Conservation (phyloP, 2,888 invertebrate genomes). For the Chymomyza procnemis region DNA sequence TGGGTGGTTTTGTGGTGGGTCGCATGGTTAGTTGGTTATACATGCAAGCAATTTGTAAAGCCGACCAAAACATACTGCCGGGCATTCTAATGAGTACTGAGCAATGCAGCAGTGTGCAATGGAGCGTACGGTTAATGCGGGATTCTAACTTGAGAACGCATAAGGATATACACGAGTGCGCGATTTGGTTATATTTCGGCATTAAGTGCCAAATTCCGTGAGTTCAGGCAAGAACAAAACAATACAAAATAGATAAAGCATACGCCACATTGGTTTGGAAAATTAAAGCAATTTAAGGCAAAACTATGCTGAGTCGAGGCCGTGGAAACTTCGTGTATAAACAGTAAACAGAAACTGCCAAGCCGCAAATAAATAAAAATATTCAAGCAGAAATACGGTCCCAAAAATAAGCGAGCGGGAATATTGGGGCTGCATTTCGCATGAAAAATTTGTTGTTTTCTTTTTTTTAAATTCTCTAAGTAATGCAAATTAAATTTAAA, state of each 20-base stretch:
- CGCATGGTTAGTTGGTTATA: not conserved
- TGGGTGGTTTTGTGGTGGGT: too few relatives aligned
- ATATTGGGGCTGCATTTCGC: slow-evolving; percentile 47
- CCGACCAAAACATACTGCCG: not conserved
- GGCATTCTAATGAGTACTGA: not conserved
- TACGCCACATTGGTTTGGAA: slow-evolving; percentile 30
- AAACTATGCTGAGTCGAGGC: not conserved
- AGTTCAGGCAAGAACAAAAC: slow-evolving; percentile 1
- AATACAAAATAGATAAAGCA: slow-evolving; percentile 3
- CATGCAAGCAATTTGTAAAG: slow-evolving; percentile 55
- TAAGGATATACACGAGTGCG: slow-evolving; percentile 37
- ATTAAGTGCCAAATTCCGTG: not conserved
- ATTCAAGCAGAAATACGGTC: slow-evolving; percentile 65
- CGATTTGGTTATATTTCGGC: not conserved
- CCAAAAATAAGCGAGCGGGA: slow-evolving; percentile 2
- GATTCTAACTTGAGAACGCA: slow-evolving; percentile 44
- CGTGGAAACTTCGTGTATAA: slow-evolving; percentile 57
- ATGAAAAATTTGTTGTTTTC: slow-evolving; percentile 58
- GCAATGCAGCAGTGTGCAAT: slow-evolving; percentile 48
- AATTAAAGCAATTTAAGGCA: slow-evolving; percentile 42
- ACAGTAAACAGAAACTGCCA: slow-evolving; percentile 64
- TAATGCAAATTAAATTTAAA: slow-evolving; percentile 74
- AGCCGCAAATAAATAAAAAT: slow-evolving; percentile 69
- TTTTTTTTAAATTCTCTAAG: slow-evolving; percentile 64
- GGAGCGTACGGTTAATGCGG: slow-evolving; percentile 63